Evolutionary conservation across 2,113 vertebrate genomes (phyloP), one percentile per base, ranked within the genome.

Genomic region (Calyptomena viridis): DNA sequence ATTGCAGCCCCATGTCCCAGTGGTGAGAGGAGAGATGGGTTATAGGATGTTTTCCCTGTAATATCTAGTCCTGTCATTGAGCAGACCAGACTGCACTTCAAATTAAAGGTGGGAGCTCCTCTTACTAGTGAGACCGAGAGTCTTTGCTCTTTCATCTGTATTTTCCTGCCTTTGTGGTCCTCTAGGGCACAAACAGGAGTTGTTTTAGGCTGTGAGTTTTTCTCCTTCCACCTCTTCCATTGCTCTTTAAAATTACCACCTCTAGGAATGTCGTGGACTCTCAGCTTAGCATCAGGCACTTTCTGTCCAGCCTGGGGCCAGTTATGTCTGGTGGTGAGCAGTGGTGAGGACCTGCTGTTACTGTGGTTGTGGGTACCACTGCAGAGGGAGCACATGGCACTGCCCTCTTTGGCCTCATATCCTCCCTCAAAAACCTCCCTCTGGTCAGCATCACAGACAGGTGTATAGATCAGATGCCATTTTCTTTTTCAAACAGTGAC

Each of bases 391-490:
- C n/a, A 22, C 7, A 4, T n/a, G 64, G 82, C 63, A n/a, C 63
- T 88, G 86, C 85, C 76, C 79, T 50, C 69, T 79, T 84, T 73
- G 71, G 47, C 60, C 24, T 19, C 20, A 3, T 19, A 30, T 68
- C 3, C 2, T 55, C 30, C 25, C 30, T 73, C 63, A 47, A 91
- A 89, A 73, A 71, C 82, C 89, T 49, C 58, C 68, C 55, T 80
- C 68, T 86, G 84, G 50, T 44, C 15, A 10, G 63, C 64, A 55
- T 78, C 64, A 22, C 64, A 42, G 52, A 71, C 0, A 9, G 73
- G 73, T 55, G 73, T 25, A 71, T 83, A 72, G 89, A 89, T 95
- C 88, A 84, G 76, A 79, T 84, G 76, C 91, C 37, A 12, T 92
- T 94, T 93, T 84, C 76, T 67, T 49, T 73, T 62, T 94, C 56